Evolutionary conservation across 1,140 invertebrate genomes (phyloP).

Genomic region (Drosophila kurseongensis): DNA sequence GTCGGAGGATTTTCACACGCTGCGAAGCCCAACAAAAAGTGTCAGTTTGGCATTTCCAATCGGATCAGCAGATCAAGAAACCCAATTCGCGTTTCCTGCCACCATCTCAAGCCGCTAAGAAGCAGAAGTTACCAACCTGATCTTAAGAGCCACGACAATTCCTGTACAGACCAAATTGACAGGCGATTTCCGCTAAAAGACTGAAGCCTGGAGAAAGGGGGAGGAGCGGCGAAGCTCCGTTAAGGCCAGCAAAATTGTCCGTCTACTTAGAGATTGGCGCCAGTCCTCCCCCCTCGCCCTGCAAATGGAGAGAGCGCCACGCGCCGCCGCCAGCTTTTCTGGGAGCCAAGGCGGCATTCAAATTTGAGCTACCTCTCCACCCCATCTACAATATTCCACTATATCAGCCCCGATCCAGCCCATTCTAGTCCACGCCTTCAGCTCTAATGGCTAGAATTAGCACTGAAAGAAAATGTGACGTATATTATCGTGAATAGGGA

Average conservation of each 20-base stretch:
- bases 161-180: slow-evolving; percentile 65
- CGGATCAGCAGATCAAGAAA: slow-evolving; percentile 52
- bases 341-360: slow-evolving; percentile 73
- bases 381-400: slow-evolving; percentile 19
- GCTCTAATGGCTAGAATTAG: slow-evolving; percentile 47
- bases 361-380: slow-evolving; percentile 54
- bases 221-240: slow-evolving; percentile 26
- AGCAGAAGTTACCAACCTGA: slow-evolving; percentile 39
- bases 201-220: not conserved
- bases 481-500: too few relatives aligned
- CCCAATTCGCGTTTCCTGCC: slow-evolving; percentile 50
- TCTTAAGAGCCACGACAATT: slow-evolving; percentile 66
- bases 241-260: slow-evolving; percentile 54
- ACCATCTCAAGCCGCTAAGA: slow-evolving; percentile 12
- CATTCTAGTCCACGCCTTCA: slow-evolving; percentile 41
- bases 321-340: slow-evolving; percentile 68
- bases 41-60: slow-evolving; percentile 53
- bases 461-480: slow-evolving; percentile 28
- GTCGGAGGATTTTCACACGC: slow-evolving; percentile 35
- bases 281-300: slow-evolving; percentile 13
- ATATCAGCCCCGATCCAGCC: slow-evolving; percentile 33
- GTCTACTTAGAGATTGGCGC: slow-evolving; percentile 56
- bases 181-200: slow-evolving; percentile 68
- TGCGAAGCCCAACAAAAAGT: slow-evolving; percentile 33
- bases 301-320: slow-evolving; percentile 38